Evolutionary conservation across 2,888 invertebrate species (phyloP), one percentile per base, ranked within the genome.

Genomic region (Ephialtes manifestator): DNA sequence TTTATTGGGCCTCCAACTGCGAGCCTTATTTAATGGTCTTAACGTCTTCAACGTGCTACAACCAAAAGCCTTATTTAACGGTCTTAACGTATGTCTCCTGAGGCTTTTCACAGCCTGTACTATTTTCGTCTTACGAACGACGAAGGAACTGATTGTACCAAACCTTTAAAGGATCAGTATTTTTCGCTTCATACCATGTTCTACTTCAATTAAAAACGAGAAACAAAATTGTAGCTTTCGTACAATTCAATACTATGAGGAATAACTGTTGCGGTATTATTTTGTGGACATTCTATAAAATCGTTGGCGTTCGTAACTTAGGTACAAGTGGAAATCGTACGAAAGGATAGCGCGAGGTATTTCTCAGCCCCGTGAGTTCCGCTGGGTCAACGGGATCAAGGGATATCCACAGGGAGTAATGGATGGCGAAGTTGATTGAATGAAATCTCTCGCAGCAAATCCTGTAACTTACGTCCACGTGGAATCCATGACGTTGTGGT

Each of bases 61-160:
- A 76, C 76, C 71, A 68, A 86, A 88, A 89, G 83, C 81, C 81
- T 86, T 84, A 83, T 80, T 82, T 81, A 83, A 79, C 81, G 84
- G 84, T 86, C 80, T 87, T 84, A 84, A 83, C 79, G 70, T 80
- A 80, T 58, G 75, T 86, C 82, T 83, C 55, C 28, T 20, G 65
- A 53, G 46, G 72, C 48, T 65, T 76, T 65, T 75, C 46, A 60
- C 70, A 48, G 60, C 58, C 74, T 81, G 72, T 75, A 75, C 82
- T 85, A 86, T 87, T 89, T 87, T 85, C 86, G 85, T 79, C 75
- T 87, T 85, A 86, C 81, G 75, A 77, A 85, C 82, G 68, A 78
- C 85, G 63, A 87, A 85, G 87, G 86, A 87, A 87, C 84, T 84
- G 86, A 88, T 88, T 89, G 87, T 87, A 81, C 86, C 86, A 63